Percentiles rank a stretch among this genome's conserved stretches.
These are phyloP conservation scores for Brachionus koreanus DNA, from an alignment of 1,140 invertebrate genomes.

Conservation along the genomic window DNA sequence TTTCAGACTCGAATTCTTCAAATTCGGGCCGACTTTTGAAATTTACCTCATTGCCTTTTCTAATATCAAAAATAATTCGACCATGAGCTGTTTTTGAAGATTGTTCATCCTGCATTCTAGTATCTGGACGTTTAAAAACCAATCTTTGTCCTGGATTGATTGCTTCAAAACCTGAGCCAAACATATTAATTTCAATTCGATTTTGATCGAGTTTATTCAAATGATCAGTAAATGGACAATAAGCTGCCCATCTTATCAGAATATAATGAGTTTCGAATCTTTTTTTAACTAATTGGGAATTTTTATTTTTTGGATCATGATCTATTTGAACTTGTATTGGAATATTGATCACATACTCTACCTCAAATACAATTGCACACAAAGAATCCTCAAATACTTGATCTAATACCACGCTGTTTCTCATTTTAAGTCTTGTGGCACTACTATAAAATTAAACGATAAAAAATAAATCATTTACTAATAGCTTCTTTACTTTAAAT, in stretches of 20 bases:
- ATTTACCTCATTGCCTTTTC: constrained; percentile 30
- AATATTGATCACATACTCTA: constrained; percentile 26
- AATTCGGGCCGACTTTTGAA: neutral
- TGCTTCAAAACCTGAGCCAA: constrained; percentile 50
- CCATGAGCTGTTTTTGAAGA: constrained; percentile 49
- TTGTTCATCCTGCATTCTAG: constrained; percentile 51
- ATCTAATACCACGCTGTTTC: constrained; percentile 36
- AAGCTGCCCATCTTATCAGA: constrained; percentile 53
- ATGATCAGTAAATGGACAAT: constrained; percentile 51
- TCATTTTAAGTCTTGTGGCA: constrained; percentile 21
- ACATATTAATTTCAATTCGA: constrained; percentile 48
- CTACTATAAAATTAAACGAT: neutral
- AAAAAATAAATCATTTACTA: neutral
- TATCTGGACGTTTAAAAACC: constrained; percentile 51
- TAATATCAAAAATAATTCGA: constrained; percentile 50
- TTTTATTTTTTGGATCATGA: neutral
- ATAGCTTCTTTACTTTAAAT: neutral
- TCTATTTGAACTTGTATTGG: constrained; percentile 28
- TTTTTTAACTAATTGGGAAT: constrained; percentile 3
- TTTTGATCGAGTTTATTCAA: constrained; percentile 17
- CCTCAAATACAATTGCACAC: constrained; percentile 1
- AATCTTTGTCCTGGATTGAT: constrained; percentile 53
- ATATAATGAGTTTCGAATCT: constrained; percentile 39
- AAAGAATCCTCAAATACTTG: constrained; percentile 38
- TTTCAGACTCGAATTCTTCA: constrained; percentile 2